Evolutionary conservation across 35 echinoderm and acorn worm species (phyloP).

Genomic region (Eucidaris tribuloides): DNA sequence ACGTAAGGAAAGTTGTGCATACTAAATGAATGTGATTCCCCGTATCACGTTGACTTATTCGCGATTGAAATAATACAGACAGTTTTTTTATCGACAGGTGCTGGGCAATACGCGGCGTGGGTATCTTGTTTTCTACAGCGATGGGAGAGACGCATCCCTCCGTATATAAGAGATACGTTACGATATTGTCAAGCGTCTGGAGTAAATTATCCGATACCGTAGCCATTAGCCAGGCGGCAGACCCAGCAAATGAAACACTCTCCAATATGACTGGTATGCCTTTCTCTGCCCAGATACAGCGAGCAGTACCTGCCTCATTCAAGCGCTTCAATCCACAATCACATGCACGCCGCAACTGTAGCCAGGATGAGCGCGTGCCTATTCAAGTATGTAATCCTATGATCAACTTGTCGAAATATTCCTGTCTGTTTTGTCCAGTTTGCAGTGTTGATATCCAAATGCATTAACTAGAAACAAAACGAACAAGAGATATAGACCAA

Average conservation of each 20-base stretch:
- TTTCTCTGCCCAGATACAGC: background rate
- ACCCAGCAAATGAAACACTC: background rate
- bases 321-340: constrained; percentile 1
- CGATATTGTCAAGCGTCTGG: background rate
- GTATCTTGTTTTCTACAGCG: background rate
- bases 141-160: background rate
- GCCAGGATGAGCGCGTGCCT: background rate
- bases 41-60: no score
- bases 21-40: no score
- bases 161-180: background rate
- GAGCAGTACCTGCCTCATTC: background rate
- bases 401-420: no score
- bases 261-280: background rate
- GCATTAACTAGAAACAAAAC: no score
- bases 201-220: background rate
- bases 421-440: no score
- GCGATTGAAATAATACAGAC: no score
- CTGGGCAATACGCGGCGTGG: background rate
- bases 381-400: constrained; percentile 10
- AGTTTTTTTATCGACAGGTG: no score
- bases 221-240: background rate
- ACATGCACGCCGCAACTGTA: background rate
- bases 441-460: no score
- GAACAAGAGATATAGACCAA: no score
- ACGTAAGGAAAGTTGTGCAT: no score